Evolutionary conservation across 2,113 vertebrate genomes (phyloP).

Genomic region (Vanacampus margaritifer): DNA sequence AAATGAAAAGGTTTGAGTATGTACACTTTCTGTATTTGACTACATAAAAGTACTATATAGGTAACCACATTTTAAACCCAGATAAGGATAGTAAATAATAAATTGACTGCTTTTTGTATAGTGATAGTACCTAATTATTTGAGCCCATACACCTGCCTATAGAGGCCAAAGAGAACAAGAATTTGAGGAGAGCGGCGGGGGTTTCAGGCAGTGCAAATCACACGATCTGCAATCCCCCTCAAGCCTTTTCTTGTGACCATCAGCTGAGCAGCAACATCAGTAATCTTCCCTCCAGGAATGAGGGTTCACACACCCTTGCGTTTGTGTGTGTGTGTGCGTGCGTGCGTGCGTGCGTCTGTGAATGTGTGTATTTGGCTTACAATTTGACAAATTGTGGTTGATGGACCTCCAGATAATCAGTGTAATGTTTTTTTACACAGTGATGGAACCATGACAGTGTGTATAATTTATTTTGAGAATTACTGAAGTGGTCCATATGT

Average conservation of each 20-base stretch:
- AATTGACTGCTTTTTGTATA: too few relatives aligned
- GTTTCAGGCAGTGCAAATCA: slow-evolving; percentile 70
- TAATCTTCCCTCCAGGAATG: slow-evolving; percentile 67
- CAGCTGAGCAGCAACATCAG: slow-evolving; percentile 78
- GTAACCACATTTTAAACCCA: too few relatives aligned
- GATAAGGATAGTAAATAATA: too few relatives aligned
- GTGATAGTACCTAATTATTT: neutral
- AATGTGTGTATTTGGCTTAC: slow-evolving; percentile 8
- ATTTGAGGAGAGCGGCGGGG: slow-evolving; percentile 12
- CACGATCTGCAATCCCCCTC: slow-evolving; percentile 75
- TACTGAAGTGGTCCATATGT: neutral
- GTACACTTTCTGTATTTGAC: too few relatives aligned
- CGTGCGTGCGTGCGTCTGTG: neutral
- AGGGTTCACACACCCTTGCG: slow-evolving; percentile 38
- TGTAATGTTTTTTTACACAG: neutral
- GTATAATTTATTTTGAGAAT: neutral
- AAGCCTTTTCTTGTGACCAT: slow-evolving; percentile 92
- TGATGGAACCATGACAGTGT: neutral
- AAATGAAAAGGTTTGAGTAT: too few relatives aligned
- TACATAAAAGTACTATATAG: too few relatives aligned
- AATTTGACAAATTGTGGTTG: neutral
- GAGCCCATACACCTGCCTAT: neutral
- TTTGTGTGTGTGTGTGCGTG: slow-evolving; percentile 7
- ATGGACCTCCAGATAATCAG: neutral
- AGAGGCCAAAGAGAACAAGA: neutral